These are phyloP conservation scores for Onychomys torridus DNA, from an alignment of 2,797 vertebrate species.

Conservation along the genomic window DNA sequence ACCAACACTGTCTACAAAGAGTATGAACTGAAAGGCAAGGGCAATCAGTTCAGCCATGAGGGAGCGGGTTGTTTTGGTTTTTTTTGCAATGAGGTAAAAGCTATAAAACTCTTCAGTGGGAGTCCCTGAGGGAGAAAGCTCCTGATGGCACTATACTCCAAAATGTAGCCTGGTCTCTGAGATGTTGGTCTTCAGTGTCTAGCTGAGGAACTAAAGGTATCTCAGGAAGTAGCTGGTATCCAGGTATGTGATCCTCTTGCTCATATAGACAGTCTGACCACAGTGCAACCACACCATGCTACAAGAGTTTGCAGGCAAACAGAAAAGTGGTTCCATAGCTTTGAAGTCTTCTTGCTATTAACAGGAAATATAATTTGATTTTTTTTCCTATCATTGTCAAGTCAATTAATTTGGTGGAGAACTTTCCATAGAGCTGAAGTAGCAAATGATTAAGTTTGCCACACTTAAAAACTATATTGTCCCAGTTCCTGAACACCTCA, in stretches of 20 bases:
- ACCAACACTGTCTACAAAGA: conserved; percentile 95
- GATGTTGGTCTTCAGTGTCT: conserved; percentile 92
- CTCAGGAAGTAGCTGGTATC: conserved; percentile 97
- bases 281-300: conserved; percentile 98
- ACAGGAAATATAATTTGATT: conserved; percentile 89
- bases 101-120: conserved; percentile 91
- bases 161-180: conserved; percentile 89
- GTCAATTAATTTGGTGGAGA: conserved; percentile 88
- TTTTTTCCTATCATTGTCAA: conserved; percentile 82
- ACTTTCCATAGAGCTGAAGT: conserved; percentile 89
- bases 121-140: conserved; percentile 90
- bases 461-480: conserved; percentile 89
- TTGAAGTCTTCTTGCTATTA: conserved; percentile 98
- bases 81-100: neutral
- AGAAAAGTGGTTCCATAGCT: conserved; percentile 98
- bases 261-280: conserved; percentile 93
- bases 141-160: conserved; percentile 81
- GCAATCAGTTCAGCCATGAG: conserved; percentile 98
- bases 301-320: conserved; percentile 94
- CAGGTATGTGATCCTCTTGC: conserved; percentile 84
- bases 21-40: conserved; percentile 97
- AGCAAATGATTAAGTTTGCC: conserved; percentile 90
- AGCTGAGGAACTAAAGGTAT: conserved; percentile 95
- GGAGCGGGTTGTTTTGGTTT: conserved; percentile 88
- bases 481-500: conserved; percentile 92